Base-by-base conservation (phyloP, 1,140 invertebrate species). In the Brachionus angularis region DNA sequence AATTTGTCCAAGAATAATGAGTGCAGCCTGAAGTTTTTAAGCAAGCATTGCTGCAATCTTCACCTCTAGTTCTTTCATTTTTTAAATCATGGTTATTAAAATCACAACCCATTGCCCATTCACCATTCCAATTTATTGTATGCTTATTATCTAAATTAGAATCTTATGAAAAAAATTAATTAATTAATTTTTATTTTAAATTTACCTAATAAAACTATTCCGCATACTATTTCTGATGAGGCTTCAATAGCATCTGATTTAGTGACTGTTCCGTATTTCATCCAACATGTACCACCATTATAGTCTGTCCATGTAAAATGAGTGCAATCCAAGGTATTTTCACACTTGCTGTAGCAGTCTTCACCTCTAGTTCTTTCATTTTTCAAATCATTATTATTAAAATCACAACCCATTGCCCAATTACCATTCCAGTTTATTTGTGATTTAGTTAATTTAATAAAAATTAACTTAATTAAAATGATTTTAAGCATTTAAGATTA, bases 261-360 rank as follows among this genome's bases (percentile, higher is more conserved):
- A 4, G n/a, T 25, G n/a, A 71, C 25, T 1, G 4, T 5, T 3
- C 34, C 44, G 18, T 34, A 31, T 49, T 72, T 72, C 67, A 72
- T 33, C 33, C 44, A 69, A 29, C 71, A 72, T 1, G 71, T 72
- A 2, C 71, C 71, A 3, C 71, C 71, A 42, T 71, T 47, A 18
- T 1, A 44, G 27, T 4, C 8, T 8, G 69, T 71, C 71, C 71
- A 72, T 5, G 71, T 71, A 46, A 72, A 72, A 47, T 72, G 71
- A 5, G 71, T 72, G 14, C 71, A 72, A 1, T 2, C 1, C 5
- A 21, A 21, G n/a, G 61, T 72, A 21, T 42, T 47, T 16, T 29
- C 33, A 33, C 71, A 72, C 3, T 5, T 3, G 3, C 61, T 14
- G 12, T 67, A 69, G 27, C 47, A 50, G 23, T 50, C 21, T 23